Evolutionary conservation across 2,888 invertebrate species (phyloP), one percentile per base, ranked within the genome.

Genomic region (Pheosia gnoma): DNA sequence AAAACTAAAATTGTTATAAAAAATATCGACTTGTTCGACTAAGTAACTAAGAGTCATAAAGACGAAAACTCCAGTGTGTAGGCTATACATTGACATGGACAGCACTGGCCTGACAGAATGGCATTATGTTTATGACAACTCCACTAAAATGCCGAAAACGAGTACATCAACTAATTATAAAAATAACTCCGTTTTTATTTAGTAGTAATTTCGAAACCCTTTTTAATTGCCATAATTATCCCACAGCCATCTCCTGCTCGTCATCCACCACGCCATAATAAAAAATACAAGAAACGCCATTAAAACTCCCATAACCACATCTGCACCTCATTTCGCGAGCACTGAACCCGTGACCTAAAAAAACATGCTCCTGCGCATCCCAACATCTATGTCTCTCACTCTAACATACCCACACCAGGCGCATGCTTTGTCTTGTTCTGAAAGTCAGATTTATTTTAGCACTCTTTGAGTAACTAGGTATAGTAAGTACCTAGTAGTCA

Each of bases 281-380:
- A 36, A 57, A 57, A 57, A 57, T 10, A 25, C 54, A 39, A 57
- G 45, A 43, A 61, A 37, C 57, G 55, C 45, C 60, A 60, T 59
- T 65, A 56, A 64, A 54, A 38, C 58, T 57, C 57, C 58, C 63
- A 58, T 64, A 65, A 62, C 58, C 60, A 65, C 72, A 72, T 66
- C 64, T 70, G 71, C 65, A 64, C n/a, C 59, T 66, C 74, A 67
- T 78, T 79, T 77, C 74, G 80, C 81, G 82, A 79, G 70, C 82
- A 77, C 77, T 81, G 80, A 82, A 83, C 83, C 74, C 74, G 65
- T 83, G 82, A 82, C 80, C 83, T 76, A 79, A 81, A 83, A 83
- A 78, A 83, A 82, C 81, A 80, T 70, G 69, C 69, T 75, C 70
- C 71, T 60, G 67, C 73, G 72, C 79, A 68, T 66, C 72, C 67